A percentile compares a stretch with the other conserved stretches of the same genome.
These are phyloP conservation scores for Linurgus olivaceus DNA, from an alignment of 2,797 vertebrate species.

Conservation along the genomic window DNA sequence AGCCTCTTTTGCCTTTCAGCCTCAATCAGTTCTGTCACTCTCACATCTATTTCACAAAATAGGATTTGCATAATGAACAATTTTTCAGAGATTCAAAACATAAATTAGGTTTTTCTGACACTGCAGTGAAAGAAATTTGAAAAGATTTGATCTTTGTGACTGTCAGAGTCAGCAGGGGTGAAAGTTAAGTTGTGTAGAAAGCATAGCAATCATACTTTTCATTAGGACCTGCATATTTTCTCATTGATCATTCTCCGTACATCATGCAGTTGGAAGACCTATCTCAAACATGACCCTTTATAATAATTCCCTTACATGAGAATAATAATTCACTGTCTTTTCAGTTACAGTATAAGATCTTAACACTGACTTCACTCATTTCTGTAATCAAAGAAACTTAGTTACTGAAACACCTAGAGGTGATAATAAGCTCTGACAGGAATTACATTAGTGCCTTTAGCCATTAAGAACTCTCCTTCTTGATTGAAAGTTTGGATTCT, in stretches of 20 bases:
- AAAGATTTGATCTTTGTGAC: slow-evolving; percentile 36
- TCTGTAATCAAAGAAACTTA: slow-evolving; percentile 19
- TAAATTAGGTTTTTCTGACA: slow-evolving; percentile 52
- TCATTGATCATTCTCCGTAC: slow-evolving; percentile 24
- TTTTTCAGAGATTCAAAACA: slow-evolving; percentile 47
- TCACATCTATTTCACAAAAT: slow-evolving; percentile 36
- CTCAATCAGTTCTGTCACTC: background rate
- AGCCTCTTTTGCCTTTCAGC: slow-evolving; percentile 17
- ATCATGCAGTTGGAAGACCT: background rate
- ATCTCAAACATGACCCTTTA: background rate
- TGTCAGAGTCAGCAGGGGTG: slow-evolving; percentile 31
- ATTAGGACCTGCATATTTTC: slow-evolving; percentile 27
- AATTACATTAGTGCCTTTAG: background rate
- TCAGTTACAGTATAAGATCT: background rate
- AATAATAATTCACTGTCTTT: slow-evolving; percentile 2
- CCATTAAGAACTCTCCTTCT: background rate
- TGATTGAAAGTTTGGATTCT: background rate
- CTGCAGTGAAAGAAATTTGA: slow-evolving; percentile 23
- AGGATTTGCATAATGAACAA: slow-evolving; percentile 64
- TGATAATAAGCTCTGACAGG: background rate
- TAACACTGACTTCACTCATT: background rate
- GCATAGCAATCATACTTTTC: slow-evolving; percentile 36
- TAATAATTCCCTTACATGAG: background rate
- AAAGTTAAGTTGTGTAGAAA: slow-evolving; percentile 42
- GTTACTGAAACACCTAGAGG: background rate